Percentiles rank a stretch among this genome's conserved stretches.
Conservation (phyloP, 2,113 vertebrate genomes). For the Vicugna pacos region DNA sequence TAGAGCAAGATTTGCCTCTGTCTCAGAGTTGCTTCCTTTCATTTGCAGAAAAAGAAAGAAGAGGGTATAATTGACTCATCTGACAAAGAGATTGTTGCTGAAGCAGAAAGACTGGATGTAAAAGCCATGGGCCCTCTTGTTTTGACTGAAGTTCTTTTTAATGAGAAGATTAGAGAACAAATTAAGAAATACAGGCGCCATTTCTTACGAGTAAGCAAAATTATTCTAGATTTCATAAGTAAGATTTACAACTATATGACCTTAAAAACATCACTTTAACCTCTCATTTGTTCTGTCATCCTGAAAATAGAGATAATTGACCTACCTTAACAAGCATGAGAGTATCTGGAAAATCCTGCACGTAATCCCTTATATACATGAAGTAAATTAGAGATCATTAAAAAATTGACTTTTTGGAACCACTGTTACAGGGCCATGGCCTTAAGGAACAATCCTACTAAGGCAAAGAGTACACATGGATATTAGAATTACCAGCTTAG, state of each 20-base stretch:
- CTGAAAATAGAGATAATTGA: not conserved
- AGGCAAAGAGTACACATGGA: not conserved
- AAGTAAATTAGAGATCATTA: not conserved
- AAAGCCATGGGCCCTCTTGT: constrained; percentile 98
- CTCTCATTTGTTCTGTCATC: not conserved
- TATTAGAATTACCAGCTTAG: not conserved
- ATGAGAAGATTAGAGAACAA: constrained; percentile 97
- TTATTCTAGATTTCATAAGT: not conserved
- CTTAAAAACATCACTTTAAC: not conserved
- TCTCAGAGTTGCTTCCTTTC: not conserved
- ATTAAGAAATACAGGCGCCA: constrained; percentile 98
- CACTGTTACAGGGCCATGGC: rapidly evolving
- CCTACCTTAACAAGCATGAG: not conserved
- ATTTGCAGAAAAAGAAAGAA: constrained; percentile 95
- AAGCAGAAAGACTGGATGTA: constrained; percentile 98
- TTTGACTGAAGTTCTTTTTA: constrained; percentile 97
- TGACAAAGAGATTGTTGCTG: constrained; percentile 97
- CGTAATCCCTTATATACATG: rapidly evolving
- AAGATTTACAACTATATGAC: not conserved
- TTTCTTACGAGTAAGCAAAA: constrained; percentile 93
- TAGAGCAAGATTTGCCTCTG: rapidly evolving
- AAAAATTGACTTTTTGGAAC: not conserved
- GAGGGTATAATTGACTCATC: constrained; percentile 92
- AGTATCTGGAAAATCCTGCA: not conserved
- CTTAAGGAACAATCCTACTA: not conserved